Conservation (phyloP, 2,797 vertebrate species). For the Anabacerthia variegaticeps region DNA sequence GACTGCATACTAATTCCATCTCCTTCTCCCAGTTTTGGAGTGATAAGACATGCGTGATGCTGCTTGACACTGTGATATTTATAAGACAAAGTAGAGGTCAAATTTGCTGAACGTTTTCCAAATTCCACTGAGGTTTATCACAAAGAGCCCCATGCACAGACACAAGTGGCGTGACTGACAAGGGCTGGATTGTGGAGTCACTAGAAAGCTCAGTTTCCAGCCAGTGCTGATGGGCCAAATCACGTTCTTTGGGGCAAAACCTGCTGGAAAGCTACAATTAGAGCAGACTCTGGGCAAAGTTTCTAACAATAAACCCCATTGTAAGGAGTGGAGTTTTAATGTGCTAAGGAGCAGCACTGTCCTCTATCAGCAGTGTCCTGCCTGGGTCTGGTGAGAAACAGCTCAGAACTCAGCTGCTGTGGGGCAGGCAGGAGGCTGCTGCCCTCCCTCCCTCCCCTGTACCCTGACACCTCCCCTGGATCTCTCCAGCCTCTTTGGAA, state of each 20-base stretch:
- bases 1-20: constrained; percentile 44
- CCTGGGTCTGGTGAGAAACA: neutral
- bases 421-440: neutral
- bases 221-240: neutral
- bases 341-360: neutral
- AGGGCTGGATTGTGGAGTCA: constrained; percentile 32
- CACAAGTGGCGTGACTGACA: constrained; percentile 39
- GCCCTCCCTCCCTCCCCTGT: neutral
- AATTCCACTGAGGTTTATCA: constrained; percentile 70
- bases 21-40: constrained; percentile 17
- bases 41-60: constrained; percentile 33
- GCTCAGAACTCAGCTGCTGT: neutral
- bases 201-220: constrained; percentile 28
- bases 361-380: neutral
- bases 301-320: constrained; percentile 1
- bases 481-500: neutral
- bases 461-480: neutral
- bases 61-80: constrained; percentile 70
- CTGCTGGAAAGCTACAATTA: neutral
- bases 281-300: neutral
- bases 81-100: constrained; percentile 69
- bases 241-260: neutral
- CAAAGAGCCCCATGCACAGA: constrained; percentile 56
- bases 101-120: constrained; percentile 67
- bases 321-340: neutral